Evolutionary conservation across 2,888 invertebrate species (phyloP), one percentile per base, ranked within the genome.

Genomic region (Stenoptilia bipunctidactyla): DNA sequence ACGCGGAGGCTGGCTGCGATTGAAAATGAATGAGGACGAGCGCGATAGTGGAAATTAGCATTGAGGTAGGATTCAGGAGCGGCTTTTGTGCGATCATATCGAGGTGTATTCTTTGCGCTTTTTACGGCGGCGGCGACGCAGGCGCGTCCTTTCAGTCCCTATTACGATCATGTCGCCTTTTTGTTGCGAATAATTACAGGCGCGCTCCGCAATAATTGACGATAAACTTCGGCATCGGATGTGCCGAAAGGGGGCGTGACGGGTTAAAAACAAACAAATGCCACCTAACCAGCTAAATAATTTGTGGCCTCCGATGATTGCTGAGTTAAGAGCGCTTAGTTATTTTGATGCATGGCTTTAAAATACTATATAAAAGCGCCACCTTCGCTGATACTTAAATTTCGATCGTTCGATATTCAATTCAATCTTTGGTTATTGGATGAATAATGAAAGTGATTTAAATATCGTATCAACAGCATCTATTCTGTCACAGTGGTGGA

Each of bases 31-130:
- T 80, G 83, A 82, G 82, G 69, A 73, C 74, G 82, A 75, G 64
- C 72, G 74, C 82, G 84, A 84, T 84, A 84, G 83, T 80, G 80
- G 84, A 83, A 85, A 85, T 85, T 85, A 85, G 85, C 85, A 85
- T 85, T 71, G 83, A 77, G 75, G 74, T 69, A 74, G 77, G 79
- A 79, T 75, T 71, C 79, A 75, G 79, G 64, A 76, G 77, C 82
- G 80, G 75, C 72, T 75, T 83, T 85, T 84, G 84, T 84, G 82
- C 75, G 83, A 83, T 83, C 80, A 82, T 82, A 83, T 83, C 83
- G 75, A 79, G 76, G 74, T 79, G 82, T 83, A 80, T 83, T 82
- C 80, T 83, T 82, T 82, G 82, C 76, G 79, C 80, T 82, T 82
- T 82, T 80, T 80, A 79, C 77, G 70, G 73, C 63, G 61, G 66